These are phyloP conservation scores for Rhinogobio ventralis DNA, from an alignment of 2,797 vertebrate genomes.

Conservation along the genomic window DNA sequence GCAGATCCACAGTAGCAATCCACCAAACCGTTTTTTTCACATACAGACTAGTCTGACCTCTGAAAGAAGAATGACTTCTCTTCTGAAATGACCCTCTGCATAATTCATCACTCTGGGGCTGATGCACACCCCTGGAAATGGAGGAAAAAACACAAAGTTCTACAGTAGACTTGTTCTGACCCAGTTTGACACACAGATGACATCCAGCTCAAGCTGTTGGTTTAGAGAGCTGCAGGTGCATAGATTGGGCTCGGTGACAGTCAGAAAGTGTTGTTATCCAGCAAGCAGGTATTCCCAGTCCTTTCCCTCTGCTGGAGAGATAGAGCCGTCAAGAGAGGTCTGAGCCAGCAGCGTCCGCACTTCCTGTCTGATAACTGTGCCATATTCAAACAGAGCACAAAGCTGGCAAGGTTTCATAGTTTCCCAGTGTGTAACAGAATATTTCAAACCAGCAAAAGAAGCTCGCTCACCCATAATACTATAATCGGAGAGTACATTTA, in stretches of 20 bases:
- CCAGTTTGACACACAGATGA: constrained; percentile 10
- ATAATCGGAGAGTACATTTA: constrained; percentile 17
- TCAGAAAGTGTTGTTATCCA: constrained; percentile 33
- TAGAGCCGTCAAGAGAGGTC: constrained; percentile 33
- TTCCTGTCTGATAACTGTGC: constrained; percentile 33
- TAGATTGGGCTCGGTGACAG: constrained; percentile 21
- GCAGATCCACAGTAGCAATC: constrained; percentile 12
- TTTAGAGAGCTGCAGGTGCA: constrained; percentile 26
- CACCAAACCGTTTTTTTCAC: not conserved
- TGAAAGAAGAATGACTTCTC: constrained; percentile 11
- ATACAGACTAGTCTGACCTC: not conserved
- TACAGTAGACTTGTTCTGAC: constrained; percentile 36
- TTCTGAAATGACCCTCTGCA: constrained; percentile 33
- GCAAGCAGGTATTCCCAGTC: constrained; percentile 19
- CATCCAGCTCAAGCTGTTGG: constrained; percentile 21
- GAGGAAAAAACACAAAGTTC: not conserved
- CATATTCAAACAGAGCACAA: constrained; percentile 40
- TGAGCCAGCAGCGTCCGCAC: constrained; percentile 1
- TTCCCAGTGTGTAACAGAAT: constrained; percentile 15
- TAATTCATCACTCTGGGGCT: constrained; percentile 21
- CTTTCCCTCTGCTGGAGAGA: constrained; percentile 13
- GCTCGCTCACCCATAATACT: not conserved
- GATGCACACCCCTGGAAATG: constrained; percentile 1
- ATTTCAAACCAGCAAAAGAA: constrained; percentile 38
- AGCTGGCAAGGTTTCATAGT: constrained; percentile 25